Base-by-base conservation (phyloP, 2,113 vertebrate species). In the Brachyhypopomus occidentalis region DNA sequence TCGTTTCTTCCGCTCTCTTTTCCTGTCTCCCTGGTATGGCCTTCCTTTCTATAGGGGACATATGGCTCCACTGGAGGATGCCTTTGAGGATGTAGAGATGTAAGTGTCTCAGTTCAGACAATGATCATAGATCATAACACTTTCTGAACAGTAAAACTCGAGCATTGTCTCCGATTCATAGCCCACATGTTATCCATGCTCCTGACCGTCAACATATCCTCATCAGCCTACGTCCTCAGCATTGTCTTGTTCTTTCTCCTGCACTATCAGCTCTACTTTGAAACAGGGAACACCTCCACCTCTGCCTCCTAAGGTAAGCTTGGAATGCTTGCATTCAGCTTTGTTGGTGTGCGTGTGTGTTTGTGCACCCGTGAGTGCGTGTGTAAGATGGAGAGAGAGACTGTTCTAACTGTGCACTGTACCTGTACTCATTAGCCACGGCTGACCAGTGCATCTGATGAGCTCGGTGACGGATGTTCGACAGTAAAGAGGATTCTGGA, bases 241-340 rank as follows among this genome's bases (percentile, higher is more conserved):
- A 55, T 38, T 58, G 2, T 78, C 2, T 22, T 12, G 17, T 12
- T 34, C 16, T 22, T 30, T 70, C 5, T 56, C 27, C 14, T 52
- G 62, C 23, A n/a, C 9, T 81, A 58, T n/a, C 86, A 98, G 97
- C 55, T 96, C 95, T 0, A 98, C 98, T 0, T 92, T 98, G 19
- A 97, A 97, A 88, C 92, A 94, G 72, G 94, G 92, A 48, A 41
- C 94, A 84, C 97, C 97, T 0, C 97, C 97, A 84, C 97, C 97
- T 0, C 91, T 98, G 22, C 97, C 97, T 81, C 97, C 97, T 17
- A 99, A 99, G 95, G 97, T 99, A 85, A 94, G 88, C 56, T 5
- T 0, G 23, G 48, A 23, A 20, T n/a, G 25, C 20, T 5, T 77
- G 34, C 30, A 16, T 71, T 8, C 55, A 22, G 25, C 2, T 74